Conservation (phyloP, 2,888 invertebrate genomes). For the Scaptomyza caliginosa region DNA sequence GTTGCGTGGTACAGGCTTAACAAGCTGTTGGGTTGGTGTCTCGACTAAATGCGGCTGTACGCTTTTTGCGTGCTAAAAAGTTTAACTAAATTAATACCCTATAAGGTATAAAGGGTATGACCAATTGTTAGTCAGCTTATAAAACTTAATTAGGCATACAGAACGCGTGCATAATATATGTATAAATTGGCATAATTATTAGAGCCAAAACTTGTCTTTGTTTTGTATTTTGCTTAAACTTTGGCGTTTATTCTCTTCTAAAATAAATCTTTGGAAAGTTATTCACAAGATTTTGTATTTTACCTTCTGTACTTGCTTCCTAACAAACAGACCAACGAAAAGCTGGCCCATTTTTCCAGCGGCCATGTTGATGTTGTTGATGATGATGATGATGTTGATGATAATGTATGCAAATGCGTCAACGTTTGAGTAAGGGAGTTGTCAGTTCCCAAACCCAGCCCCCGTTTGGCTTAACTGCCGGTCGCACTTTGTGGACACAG, state of each 20-base stretch:
- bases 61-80: neutral
- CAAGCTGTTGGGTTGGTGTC: conserved; percentile 42
- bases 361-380: conserved; percentile 1
- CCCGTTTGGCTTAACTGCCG: conserved; percentile 22
- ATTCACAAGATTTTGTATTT: neutral
- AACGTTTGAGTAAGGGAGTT: conserved; percentile 21
- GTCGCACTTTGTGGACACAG: conserved; percentile 21
- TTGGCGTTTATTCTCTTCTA: neutral
- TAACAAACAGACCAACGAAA: conserved; percentile 27
- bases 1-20: conserved; percentile 18
- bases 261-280: too few relatives aligned
- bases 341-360: conserved; percentile 37
- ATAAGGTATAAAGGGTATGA: neutral
- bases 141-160: conserved; percentile 61
- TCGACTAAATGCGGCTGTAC: conserved; percentile 16
- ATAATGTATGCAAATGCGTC: conserved; percentile 63
- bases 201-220: neutral
- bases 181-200: conserved; percentile 49
- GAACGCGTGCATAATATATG: conserved; percentile 72
- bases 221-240: neutral
- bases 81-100: neutral
- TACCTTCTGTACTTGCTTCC: conserved; percentile 15
- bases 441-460: neutral
- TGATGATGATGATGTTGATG: conserved; percentile 24
- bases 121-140: conserved; percentile 20